phyloP scores from a whole-genome alignment of 2,888 invertebrate genomes.

The Idaea straminata region DNA sequence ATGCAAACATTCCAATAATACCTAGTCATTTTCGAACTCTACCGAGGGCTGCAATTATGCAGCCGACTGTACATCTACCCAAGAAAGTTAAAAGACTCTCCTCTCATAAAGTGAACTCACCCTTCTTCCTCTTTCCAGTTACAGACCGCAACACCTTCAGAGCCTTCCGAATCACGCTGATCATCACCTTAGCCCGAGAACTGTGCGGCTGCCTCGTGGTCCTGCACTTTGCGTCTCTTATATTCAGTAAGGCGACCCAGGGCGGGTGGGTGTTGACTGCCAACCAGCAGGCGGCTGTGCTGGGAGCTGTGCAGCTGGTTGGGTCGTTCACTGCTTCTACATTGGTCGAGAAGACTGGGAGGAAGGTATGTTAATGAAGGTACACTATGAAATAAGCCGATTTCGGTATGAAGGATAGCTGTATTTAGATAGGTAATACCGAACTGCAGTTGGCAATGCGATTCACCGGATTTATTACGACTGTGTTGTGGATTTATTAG shows the following conservation, averaged over 20 bases:
- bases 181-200: slow-evolving; percentile 66
- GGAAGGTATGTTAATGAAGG: slow-evolving; percentile 50
- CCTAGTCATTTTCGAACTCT: too few species aligned
- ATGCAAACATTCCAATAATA: too few species aligned
- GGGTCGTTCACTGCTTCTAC: slow-evolving; percentile 67
- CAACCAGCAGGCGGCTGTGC: slow-evolving; percentile 65
- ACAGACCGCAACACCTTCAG: slow-evolving; percentile 64
- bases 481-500: too few species aligned
- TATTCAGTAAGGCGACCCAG: slow-evolving; percentile 63
- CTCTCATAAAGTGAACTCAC: neutral
- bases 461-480: too few species aligned
- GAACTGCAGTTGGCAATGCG: too few species aligned
- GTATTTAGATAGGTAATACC: too few species aligned
- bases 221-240: slow-evolving; percentile 68
- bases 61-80: too few species aligned
- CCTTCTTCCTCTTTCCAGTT: slow-evolving; percentile 37
- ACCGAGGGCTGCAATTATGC: too few species aligned
- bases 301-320: slow-evolving; percentile 63
- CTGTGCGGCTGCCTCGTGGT: slow-evolving; percentile 72
- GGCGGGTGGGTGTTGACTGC: slow-evolving; percentile 54
- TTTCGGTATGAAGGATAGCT: too few species aligned
- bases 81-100: too few species aligned
- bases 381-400: neutral
- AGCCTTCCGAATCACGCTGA: slow-evolving; percentile 78
- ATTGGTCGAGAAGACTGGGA: slow-evolving; percentile 65